Conservation (phyloP, 2,797 vertebrate species). For the Sciurus carolinensis region DNA sequence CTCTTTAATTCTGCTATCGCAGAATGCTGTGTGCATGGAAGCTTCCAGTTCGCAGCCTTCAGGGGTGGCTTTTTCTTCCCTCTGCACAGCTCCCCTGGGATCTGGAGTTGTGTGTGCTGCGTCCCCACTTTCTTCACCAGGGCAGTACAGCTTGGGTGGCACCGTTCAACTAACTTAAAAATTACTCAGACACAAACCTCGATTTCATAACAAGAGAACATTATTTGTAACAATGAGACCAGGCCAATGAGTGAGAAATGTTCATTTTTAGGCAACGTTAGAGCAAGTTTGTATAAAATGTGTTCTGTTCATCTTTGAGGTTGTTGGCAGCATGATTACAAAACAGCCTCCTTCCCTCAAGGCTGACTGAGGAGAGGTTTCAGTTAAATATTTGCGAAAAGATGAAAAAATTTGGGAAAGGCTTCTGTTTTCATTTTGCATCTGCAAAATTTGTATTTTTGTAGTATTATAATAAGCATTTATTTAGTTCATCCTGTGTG, state of each 20-base stretch:
- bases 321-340: neutral
- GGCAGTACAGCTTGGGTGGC: neutral
- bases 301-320: neutral
- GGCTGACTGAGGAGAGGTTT: conserved; percentile 35
- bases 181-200: neutral
- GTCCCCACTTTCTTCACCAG: neutral
- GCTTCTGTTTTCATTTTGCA: conserved; percentile 14
- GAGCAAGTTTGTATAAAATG: neutral
- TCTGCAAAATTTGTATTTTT: neutral
- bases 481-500: neutral
- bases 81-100: conserved; percentile 15
- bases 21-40: conserved; percentile 40
- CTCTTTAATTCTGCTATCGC: conserved; percentile 62
- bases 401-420: neutral
- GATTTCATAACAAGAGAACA: neutral
- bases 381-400: neutral
- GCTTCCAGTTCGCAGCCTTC: neutral
- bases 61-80: conserved; percentile 7
- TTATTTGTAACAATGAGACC: conserved; percentile 25
- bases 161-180: conserved; percentile 63
- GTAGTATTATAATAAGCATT: neutral
- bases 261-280: conserved; percentile 10
- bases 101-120: neutral
- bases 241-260: neutral
- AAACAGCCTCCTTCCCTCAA: neutral